These are phyloP conservation scores for Pavo muticus DNA, from an alignment of 2,113 vertebrate species.

Conservation along the genomic window DNA sequence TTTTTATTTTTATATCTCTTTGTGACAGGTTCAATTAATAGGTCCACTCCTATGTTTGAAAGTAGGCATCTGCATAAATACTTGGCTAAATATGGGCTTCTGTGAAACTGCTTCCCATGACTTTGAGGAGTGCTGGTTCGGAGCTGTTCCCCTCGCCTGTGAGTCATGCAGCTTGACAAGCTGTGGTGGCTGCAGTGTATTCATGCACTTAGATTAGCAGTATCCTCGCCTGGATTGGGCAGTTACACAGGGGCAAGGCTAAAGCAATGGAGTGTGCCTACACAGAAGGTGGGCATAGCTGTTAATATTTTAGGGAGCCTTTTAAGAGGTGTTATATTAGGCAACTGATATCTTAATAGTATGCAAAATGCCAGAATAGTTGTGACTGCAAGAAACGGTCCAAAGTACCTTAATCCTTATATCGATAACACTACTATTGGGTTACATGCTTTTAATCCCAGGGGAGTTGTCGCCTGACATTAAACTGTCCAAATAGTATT, in stretches of 20 bases:
- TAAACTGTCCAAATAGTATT: conserved; percentile 98
- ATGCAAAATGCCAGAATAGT: background rate
- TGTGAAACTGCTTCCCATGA: background rate
- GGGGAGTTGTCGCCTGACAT: conserved; percentile 92
- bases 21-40: background rate
- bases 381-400: background rate
- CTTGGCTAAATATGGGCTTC: background rate
- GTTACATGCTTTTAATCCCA: conserved; percentile 94
- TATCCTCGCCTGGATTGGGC: background rate
- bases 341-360: background rate
- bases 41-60: background rate
- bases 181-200: background rate
- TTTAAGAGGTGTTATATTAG: background rate
- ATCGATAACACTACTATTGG: conserved; percentile 82
- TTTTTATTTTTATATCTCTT: background rate
- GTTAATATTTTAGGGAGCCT: background rate
- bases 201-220: background rate
- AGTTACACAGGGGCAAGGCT: background rate
- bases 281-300: background rate
- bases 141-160: background rate
- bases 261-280: background rate
- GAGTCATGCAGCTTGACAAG: background rate
- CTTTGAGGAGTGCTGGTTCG: background rate
- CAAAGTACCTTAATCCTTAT: conserved; percentile 83
- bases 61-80: background rate